These are phyloP conservation scores for Melinaea marsaeus DNA, from an alignment of 2,888 invertebrate species.

Conservation along the genomic window DNA sequence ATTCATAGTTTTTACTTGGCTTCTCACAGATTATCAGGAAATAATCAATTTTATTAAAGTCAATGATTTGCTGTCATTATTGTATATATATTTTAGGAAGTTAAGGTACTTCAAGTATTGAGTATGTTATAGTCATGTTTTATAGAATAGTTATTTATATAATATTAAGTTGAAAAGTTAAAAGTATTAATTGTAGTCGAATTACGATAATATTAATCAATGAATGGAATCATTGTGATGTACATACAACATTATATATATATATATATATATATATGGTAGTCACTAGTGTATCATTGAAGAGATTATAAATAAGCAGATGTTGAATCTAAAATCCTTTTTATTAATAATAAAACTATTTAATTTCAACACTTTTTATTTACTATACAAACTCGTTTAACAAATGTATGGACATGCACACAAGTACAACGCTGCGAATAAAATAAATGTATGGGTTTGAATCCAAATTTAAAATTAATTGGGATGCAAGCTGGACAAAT, in stretches of 20 bases:
- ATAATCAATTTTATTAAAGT: no score
- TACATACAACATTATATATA: background rate
- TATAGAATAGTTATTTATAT: constrained; percentile 22
- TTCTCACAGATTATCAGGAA: no score
- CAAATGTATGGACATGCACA: background rate
- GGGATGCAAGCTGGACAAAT: no score
- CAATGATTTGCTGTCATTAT: no score
- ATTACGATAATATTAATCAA: background rate
- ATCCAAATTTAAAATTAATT: no score
- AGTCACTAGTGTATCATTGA: constrained; percentile 12
- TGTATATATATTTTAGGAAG: no score
- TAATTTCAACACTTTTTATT: background rate
- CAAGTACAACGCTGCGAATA: background rate
- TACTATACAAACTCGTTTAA: background rate
- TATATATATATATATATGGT: constrained; percentile 1
- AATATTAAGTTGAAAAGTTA: background rate
- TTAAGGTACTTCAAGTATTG: background rate
- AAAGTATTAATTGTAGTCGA: background rate
- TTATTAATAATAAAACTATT: background rate
- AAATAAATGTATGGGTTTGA: background rate
- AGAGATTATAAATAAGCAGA: constrained; percentile 30
- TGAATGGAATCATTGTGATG: background rate
- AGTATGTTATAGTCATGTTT: constrained; percentile 25
- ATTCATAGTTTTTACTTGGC: no score
- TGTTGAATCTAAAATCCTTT: background rate